Percentiles rank a stretch among this genome's conserved stretches.
These are phyloP conservation scores for Bombylius discolor DNA, from an alignment of 2,888 invertebrate genomes.

Conservation along the genomic window DNA sequence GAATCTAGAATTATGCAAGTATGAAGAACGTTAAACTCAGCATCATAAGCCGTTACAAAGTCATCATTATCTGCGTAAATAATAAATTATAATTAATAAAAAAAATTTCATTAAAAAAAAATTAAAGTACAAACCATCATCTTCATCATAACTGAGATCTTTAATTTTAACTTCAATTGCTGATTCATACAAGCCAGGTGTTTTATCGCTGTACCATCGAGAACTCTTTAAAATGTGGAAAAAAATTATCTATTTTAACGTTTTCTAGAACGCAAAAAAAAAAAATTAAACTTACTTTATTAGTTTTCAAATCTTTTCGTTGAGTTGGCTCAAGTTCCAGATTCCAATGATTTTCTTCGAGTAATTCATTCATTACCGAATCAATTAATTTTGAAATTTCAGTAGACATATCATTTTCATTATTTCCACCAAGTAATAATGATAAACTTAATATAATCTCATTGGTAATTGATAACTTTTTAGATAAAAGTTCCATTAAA, in stretches of 20 bases:
- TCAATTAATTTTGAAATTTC: constrained; percentile 17
- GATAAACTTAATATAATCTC: constrained; percentile 40
- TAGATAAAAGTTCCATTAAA: constrained; percentile 45
- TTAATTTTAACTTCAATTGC: constrained; percentile 30
- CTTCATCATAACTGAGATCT: constrained; percentile 28
- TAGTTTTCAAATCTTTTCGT: constrained; percentile 18
- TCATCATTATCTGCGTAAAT: constrained; percentile 11
- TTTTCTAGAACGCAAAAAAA: background rate
- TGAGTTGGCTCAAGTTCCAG: constrained; percentile 27
- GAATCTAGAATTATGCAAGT: constrained; percentile 58
- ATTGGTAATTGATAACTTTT: constrained; percentile 40
- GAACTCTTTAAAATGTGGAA: constrained; percentile 18
- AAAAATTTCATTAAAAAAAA: no score
- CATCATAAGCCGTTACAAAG: constrained; percentile 31
- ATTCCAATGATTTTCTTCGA: constrained; percentile 30
- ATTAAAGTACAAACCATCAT: constrained; percentile 11
- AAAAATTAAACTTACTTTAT: constrained; percentile 19
- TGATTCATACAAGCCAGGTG: constrained; percentile 34
- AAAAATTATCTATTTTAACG: background rate
- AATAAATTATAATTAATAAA: background rate
- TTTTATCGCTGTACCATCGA: constrained; percentile 29
- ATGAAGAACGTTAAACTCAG: constrained; percentile 51
- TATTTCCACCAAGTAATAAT: constrained; percentile 19
- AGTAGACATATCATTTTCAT: background rate
- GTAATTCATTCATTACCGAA: constrained; percentile 25